Conservation (phyloP, 2,113 vertebrate genomes). For the Diadophis punctatus region DNA sequence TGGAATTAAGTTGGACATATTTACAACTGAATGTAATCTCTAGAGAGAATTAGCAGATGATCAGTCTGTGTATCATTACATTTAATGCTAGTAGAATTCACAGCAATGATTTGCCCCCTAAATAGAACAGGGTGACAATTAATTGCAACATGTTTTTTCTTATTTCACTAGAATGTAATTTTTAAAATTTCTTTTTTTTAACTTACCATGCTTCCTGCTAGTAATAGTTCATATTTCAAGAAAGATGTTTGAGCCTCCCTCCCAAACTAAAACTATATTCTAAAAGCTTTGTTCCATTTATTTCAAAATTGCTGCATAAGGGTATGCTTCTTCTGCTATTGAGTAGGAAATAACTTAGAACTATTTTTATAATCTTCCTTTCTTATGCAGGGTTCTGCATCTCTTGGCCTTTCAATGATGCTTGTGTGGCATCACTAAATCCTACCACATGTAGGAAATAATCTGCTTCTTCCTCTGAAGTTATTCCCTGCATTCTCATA, state of each 20-base stretch:
- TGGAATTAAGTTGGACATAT: background rate
- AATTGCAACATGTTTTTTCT: background rate
- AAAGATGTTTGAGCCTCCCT: background rate
- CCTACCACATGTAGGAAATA: background rate
- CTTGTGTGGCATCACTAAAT: background rate
- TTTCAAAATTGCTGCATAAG: background rate
- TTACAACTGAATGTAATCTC: background rate
- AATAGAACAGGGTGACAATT: background rate
- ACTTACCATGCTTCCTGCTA: background rate
- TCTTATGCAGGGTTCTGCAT: background rate
- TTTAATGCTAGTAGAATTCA: background rate
- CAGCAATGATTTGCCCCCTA: background rate
- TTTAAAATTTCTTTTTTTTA: background rate
- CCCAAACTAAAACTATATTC: background rate
- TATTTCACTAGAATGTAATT: background rate
- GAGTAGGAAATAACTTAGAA: background rate
- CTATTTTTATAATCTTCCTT: constrained; percentile 8
- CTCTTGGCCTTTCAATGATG: background rate
- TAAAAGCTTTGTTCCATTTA: constrained; percentile 10
- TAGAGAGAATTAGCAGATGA: background rate
- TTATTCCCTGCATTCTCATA: background rate
- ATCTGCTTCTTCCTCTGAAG: background rate
- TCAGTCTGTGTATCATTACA: background rate
- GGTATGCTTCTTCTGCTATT: constrained; percentile 23
- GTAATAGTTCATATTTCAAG: background rate